Base-by-base conservation (phyloP, 2,888 invertebrate genomes). In the Neoscelio sp. region DNA sequence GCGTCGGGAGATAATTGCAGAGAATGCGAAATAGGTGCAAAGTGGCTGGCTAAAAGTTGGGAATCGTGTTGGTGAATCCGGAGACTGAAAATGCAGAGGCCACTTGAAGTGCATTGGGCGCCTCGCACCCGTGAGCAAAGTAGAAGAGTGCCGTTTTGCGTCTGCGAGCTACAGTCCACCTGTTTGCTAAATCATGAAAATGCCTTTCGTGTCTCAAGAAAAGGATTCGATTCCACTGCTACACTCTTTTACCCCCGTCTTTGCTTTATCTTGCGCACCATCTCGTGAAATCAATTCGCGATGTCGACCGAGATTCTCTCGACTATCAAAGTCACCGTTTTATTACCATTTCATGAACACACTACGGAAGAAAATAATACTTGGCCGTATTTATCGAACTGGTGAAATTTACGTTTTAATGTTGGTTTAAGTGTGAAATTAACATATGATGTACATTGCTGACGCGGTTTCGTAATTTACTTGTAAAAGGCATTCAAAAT, bases 341-440 rank as follows among this genome's bases (percentile, higher is more conserved):
- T 65, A 65, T 74, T 74, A 74, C 74, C 65, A 74, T 74, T 74
- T 65, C 58, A 65, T 56, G 58, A 58, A 48, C 56, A 48, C 73
- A 10, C 44, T 20, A 54, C 40, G 28, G 38, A 62, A 46, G 54
- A 65, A 64, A 73, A 64, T 73, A 64, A 56, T 56, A 64, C 48
- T 48, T 40, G 20, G 48, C 71, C 42, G 17, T 46, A 60, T 60
- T 60, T 71, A 71, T 71, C 10, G 52, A 71, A 52, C 15, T 8
- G 30, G 23, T 10, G 52, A 71, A 52, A 71, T 38, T 62, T 35
- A 42, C 40, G 52, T 44, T 62, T 71, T 60, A 71, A 35, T 50
- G 71, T 30, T 44, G 52, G 26, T 40, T 60, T 52, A 48, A 60
- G 58, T 44, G 13, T 2, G 30, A 17, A 38, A 71, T 71, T 71